Evolutionary conservation across 2,888 invertebrate species (phyloP).

Genomic region (Eupeodes latifasciatus): DNA sequence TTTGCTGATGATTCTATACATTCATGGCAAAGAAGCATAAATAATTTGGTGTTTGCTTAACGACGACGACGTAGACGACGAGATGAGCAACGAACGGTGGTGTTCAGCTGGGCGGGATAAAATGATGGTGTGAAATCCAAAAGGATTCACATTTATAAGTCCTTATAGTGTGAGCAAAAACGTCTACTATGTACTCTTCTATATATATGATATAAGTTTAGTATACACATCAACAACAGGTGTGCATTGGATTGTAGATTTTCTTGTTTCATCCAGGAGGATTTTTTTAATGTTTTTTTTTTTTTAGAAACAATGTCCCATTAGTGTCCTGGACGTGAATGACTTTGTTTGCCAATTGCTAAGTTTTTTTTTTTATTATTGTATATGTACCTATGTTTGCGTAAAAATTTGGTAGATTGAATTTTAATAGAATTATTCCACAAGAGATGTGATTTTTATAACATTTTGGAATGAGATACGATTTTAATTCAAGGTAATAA

Average conservation of each 20-base stretch:
- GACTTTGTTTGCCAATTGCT: conserved; percentile 36
- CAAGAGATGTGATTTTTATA: conserved; percentile 4
- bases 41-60: conserved; percentile 74
- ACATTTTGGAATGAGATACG: neutral
- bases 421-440: conserved; percentile 48
- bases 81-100: neutral
- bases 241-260: neutral
- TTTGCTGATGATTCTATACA: conserved; percentile 48
- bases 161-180: neutral
- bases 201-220: too few relatives aligned
- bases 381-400: neutral
- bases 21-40: conserved; percentile 59
- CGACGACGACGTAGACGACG: neutral
- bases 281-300: neutral
- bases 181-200: neutral
- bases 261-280: neutral
- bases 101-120: conserved; percentile 21
- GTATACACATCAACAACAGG: neutral
- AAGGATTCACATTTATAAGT: conserved; percentile 40
- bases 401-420: conserved; percentile 38
- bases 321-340: conserved; percentile 15
- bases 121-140: conserved; percentile 50
- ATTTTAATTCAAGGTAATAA: neutral
- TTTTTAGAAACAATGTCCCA: neutral
- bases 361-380: neutral